Evolutionary conservation across 2,113 vertebrate genomes (phyloP).

Genomic region (Uropsilus gracilis): DNA sequence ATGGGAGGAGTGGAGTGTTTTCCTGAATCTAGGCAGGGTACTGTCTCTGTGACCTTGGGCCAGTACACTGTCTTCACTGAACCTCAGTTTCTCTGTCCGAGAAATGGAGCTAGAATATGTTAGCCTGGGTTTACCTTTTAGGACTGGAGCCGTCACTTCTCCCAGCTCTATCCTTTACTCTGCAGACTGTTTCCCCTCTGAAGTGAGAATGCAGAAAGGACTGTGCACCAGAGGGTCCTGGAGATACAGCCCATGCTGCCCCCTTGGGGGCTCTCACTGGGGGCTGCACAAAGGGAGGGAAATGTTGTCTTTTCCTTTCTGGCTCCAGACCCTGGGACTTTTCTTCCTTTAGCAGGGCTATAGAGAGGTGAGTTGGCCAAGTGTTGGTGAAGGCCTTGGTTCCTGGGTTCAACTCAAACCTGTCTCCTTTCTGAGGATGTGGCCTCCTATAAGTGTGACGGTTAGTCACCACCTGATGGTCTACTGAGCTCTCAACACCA

Average conservation of each 20-base stretch:
- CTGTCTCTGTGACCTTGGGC: not conserved
- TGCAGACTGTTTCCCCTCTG: not conserved
- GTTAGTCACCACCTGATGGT: not conserved
- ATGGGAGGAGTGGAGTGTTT: not conserved
- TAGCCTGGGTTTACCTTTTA: not conserved
- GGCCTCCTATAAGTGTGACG: not conserved
- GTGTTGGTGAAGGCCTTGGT: not conserved
- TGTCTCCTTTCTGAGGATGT: not conserved
- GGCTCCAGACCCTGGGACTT: not conserved
- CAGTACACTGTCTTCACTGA: not conserved
- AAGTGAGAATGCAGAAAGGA: not conserved
- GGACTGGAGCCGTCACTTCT: not conserved
- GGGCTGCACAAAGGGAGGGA: not conserved
- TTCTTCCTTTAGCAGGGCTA: not conserved
- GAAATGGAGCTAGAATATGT: not conserved
- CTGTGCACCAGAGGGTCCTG: not conserved
- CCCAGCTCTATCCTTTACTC: not conserved
- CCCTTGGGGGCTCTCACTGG: not conserved
- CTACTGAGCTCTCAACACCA: not conserved
- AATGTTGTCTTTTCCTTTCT: not conserved
- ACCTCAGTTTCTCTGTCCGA: not conserved
- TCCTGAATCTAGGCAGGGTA: not conserved
- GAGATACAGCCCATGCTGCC: not conserved
- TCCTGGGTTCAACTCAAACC: not conserved
- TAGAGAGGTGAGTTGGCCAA: not conserved